Evolutionary conservation across 2,797 vertebrate genomes (phyloP).

Genomic region (Rachycentron canadum): DNA sequence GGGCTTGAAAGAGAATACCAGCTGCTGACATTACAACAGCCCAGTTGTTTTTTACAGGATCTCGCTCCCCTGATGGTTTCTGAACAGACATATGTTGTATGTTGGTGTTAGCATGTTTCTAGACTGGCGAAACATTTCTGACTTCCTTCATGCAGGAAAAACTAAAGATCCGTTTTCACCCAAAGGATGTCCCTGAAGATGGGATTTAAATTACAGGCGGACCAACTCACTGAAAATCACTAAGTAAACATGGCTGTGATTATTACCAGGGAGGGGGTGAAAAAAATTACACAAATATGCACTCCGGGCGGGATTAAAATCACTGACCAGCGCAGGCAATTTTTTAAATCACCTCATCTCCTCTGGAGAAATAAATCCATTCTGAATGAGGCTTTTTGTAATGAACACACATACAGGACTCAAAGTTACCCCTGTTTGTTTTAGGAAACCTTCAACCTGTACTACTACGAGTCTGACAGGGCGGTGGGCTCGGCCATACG

Average conservation of each 20-base stretch:
- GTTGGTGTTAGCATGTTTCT: not conserved
- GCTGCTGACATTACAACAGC: too few species aligned
- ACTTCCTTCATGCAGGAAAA: not conserved
- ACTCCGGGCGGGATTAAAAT: not conserved
- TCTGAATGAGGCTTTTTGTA: not conserved
- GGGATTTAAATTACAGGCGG: not conserved
- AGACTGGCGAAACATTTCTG: not conserved
- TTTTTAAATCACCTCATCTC: not conserved
- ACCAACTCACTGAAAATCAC: not conserved
- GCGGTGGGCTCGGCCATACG: slow-evolving; percentile 89
- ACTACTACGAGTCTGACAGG: slow-evolving; percentile 94
- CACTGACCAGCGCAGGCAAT: not conserved
- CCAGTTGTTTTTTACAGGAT: too few species aligned
- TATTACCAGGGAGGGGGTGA: not conserved
- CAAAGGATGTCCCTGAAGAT: not conserved
- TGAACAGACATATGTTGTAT: not conserved
- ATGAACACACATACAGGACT: not conserved
- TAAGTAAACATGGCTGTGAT: not conserved
- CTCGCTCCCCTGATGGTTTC: too few species aligned
- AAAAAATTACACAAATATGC: not conserved
- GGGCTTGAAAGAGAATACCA: not conserved
- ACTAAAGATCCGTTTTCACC: not conserved
- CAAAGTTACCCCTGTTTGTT: not conserved
- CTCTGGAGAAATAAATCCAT: not conserved
- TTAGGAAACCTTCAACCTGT: slow-evolving; percentile 96